Percentiles rank a stretch among this genome's conserved stretches.
These are phyloP conservation scores for Schlechtendalia chinensis DNA, from an alignment of 1,140 invertebrate species.

Conservation along the genomic window DNA sequence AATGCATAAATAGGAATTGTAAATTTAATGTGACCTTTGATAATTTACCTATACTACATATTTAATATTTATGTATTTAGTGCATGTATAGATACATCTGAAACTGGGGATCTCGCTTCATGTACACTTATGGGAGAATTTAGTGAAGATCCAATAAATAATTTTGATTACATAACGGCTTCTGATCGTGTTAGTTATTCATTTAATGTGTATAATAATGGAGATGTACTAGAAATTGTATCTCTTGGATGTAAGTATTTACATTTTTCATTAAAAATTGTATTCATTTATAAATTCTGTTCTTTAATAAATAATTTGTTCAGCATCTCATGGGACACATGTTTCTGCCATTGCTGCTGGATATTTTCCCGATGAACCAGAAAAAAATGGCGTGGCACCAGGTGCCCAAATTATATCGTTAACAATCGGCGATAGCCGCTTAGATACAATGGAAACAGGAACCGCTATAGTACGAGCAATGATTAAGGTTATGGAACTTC, in stretches of 20 bases:
- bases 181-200: constrained; percentile 83
- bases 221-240: constrained; percentile 89
- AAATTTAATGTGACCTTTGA: too few species aligned
- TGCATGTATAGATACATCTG: constrained; percentile 84
- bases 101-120: constrained; percentile 73
- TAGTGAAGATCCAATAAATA: constrained; percentile 65
- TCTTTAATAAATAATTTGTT: constrained; percentile 50
- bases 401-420: constrained; percentile 94
- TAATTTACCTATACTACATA: too few species aligned
- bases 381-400: constrained; percentile 91
- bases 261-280: not conserved
- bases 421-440: constrained; percentile 83
- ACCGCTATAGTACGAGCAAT: constrained; percentile 87
- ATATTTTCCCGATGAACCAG: constrained; percentile 84
- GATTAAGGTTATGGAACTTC: constrained; percentile 75
- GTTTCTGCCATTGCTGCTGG: constrained; percentile 93
- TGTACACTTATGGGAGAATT: constrained; percentile 84
- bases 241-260: constrained; percentile 83
- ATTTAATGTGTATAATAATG: constrained; percentile 90
- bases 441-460: constrained; percentile 95
- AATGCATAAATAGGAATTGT: too few species aligned
- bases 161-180: constrained; percentile 74
- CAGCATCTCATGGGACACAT: constrained; percentile 93
- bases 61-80: constrained; percentile 57
- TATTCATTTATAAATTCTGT: not conserved